Evolutionary conservation across 2,113 vertebrate genomes (phyloP), one percentile per base, ranked within the genome.

Genomic region (Corythornis vintsioides): DNA sequence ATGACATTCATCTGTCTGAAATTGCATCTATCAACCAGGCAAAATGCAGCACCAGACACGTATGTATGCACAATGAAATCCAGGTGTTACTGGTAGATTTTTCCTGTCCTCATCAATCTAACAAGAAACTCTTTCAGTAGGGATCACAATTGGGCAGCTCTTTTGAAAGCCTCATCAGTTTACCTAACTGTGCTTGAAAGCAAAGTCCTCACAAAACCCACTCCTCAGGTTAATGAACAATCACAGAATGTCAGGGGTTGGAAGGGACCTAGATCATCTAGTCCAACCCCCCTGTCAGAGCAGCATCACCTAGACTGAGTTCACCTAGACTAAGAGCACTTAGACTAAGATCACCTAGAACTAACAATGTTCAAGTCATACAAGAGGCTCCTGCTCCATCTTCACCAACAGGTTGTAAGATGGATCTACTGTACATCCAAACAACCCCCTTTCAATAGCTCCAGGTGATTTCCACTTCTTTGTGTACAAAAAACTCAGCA

Each of bases 371-470:
- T 56, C 6, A 11, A 11, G 26, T 26, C 22, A 25, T n/a, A 13
- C 7, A 18, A 10, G 8, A 13, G 7, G 21, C 11, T 33, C 52
- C 2, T 0, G 0, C 5, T 15, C 12, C 6, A 0, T 40, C n/a
- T 60, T 48, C 19, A n/a, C 26, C 17, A 19, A 26, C 3, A 29
- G 9, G 15, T 48, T 12, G 3, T 40, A 13, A 25, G 2, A 1
- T 6, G 19, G 35, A 8, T 31, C 28, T 42, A 18, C 48, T 50
- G 12, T 6, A 2, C 18, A 31, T 29, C 50, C 35, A 33, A 50
- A 53, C 6, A 28, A 11, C n/a, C 24, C 24, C 13, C 6, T 26
- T 38, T 22, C 53, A 55, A 17, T 25, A 59, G 11, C 55, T 77
- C n/a, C 48, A 29, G 47, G 18, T 25, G 22, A 15, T 47, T 88